Percentiles rank a stretch among this genome's conserved stretches.
Evolutionary conservation across 2,113 vertebrate genomes (phyloP).

Genomic region (Siphamia tubifer): DNA sequence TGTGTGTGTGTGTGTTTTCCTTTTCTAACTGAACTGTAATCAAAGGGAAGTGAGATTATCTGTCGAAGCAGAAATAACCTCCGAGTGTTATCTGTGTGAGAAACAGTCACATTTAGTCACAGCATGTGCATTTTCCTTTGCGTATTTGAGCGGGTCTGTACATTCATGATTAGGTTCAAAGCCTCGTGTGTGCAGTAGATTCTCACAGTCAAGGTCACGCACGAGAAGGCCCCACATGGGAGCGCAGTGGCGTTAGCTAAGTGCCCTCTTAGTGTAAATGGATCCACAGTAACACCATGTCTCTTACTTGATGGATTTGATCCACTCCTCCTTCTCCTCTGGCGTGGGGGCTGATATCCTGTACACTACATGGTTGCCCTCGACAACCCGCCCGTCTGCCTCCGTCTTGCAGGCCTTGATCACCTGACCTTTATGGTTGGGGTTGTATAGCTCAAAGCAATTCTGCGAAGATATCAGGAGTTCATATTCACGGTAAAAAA

Average conservation of each 20-base stretch:
- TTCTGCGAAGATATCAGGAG: constrained; percentile 77
- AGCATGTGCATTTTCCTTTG: not conserved
- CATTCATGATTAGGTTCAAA: constrained; percentile 3
- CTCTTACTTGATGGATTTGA: constrained; percentile 97
- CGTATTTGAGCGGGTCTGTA: not conserved
- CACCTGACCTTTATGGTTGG: constrained; percentile 95
- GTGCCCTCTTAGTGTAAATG: constrained; percentile 66
- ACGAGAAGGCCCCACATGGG: constrained; percentile 63
- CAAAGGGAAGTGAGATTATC: constrained; percentile 58
- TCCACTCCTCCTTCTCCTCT: constrained; percentile 98
- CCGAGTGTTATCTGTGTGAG: constrained; percentile 70
- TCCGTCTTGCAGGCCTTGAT: constrained; percentile 99
- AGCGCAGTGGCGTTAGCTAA: constrained; percentile 43
- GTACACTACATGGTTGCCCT: constrained; percentile 98
- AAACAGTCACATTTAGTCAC: constrained; percentile 50
- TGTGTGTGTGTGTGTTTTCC: not conserved
- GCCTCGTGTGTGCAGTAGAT: not conserved
- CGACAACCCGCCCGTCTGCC: constrained; percentile 94
- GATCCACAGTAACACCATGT: constrained; percentile 34
- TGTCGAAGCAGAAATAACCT: constrained; percentile 49
- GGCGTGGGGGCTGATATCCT: constrained; percentile 96
- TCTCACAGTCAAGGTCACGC: constrained; percentile 72
- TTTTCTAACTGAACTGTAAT: constrained; percentile 33
- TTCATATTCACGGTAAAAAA: not conserved
- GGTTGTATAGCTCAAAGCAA: constrained; percentile 97